phyloP scores from a whole-genome alignment of 2,888 invertebrate species.

The Drosophila multiciliata region DNA sequence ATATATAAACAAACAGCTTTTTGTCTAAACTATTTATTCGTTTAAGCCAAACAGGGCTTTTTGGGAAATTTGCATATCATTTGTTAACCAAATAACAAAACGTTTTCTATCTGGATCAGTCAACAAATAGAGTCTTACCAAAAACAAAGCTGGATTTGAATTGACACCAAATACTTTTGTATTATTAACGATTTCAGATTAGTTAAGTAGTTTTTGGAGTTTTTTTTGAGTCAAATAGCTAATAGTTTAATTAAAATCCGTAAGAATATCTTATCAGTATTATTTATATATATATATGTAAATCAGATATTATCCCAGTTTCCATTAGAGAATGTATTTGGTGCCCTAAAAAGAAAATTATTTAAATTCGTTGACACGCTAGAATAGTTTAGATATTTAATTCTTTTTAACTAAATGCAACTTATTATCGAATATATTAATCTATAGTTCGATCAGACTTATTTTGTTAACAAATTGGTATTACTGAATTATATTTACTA shows the following conservation, averaged over 20 bases:
- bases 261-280: background rate
- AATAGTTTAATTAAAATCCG: background rate
- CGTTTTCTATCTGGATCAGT: slow-evolving; percentile 1
- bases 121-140: slow-evolving; percentile 6
- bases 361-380: background rate
- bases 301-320: background rate
- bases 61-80: slow-evolving; percentile 44
- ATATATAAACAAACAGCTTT: background rate
- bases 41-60: background rate
- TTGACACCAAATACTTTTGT: background rate
- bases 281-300: background rate
- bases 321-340: background rate
- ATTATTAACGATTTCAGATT: background rate
- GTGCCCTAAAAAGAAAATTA: background rate
- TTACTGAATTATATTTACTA: background rate
- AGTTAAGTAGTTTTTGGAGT: background rate
- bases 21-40: slow-evolving; percentile 5
- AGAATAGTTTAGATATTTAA: background rate
- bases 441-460: background rate
- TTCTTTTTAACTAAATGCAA: background rate
- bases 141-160: slow-evolving; percentile 1
- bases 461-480: background rate
- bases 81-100: slow-evolving; percentile 30
- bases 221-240: background rate
- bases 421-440: background rate